Evolutionary conservation across 2,797 vertebrate species (phyloP), one percentile per base, ranked within the genome.

Genomic region (Hybognathus amarus): DNA sequence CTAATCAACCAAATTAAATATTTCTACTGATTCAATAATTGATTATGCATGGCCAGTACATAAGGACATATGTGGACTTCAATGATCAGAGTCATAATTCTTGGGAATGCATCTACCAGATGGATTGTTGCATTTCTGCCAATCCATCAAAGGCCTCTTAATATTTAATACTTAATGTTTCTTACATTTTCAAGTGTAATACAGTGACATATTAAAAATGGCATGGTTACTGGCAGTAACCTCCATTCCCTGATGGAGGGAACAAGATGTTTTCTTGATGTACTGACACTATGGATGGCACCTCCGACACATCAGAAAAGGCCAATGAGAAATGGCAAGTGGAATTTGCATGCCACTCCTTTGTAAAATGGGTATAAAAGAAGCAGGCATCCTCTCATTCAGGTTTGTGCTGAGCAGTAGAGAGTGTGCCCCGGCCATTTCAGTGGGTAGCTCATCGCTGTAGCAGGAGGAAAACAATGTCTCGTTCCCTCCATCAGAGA

Each of bases 71-170:
- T 24, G 24, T 68, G n/a, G 33, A 67, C 38, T 59, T 76, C 5
- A 42, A 67, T 20, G 36, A 76, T 33, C 76, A 45, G 24, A 83
- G 71, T 68, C 64, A 22, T 64, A 18, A 36, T 63, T 42, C 63
- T 78, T 76, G 63, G 38, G 27, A 76, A 56, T 12, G 11, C 33
- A 27, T 75, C 45, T 33, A 75, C 56, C 81, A 83, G 81, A 83
- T 59, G 71, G 80, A 45, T 38, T 40, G 50, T 67, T 33, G 36
- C 11, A 56, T 67, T 15, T 77, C 64, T 69, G 81, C 38, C 81
- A 40, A 67, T 47, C 36, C 38, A 56, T 69, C 13, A 27, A 77
- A 77, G 38, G 64, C 74, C 64, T 56, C 64, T 56, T 54, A 83
- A 38, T 27, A n/a, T n/a, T n/a, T n/a, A n/a, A n/a, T n/a, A n/a